phyloP scores from a whole-genome alignment of 2,888 invertebrate species.

The Clunio marinus region DNA sequence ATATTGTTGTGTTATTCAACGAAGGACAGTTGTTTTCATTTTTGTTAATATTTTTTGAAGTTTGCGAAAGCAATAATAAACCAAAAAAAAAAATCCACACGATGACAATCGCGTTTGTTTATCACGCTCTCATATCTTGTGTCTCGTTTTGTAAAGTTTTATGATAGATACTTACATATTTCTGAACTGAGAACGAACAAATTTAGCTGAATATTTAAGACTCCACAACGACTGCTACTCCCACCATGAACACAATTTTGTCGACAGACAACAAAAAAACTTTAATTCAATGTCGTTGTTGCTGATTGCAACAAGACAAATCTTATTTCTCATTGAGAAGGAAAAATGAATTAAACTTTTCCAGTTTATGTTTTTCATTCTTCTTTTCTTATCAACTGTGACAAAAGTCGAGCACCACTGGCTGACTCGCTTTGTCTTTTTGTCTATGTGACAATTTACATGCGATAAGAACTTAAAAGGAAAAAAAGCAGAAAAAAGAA shows the following conservation, averaged over 20 bases:
- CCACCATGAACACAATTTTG: not conserved
- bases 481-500: not conserved
- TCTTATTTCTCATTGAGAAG: not conserved
- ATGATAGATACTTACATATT: no score
- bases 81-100: not conserved
- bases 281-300: not conserved
- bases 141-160: not conserved
- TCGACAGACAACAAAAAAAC: not conserved
- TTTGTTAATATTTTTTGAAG: not conserved
- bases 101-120: constrained; percentile 28
- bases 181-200: not conserved
- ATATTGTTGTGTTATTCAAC: no score
- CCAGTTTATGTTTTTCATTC: no score
- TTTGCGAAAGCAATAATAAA: not conserved
- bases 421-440: no score
- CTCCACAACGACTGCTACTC: no score
- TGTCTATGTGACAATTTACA: no score
- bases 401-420: no score
- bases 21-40: not conserved
- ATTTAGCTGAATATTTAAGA: not conserved
- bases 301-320: not conserved
- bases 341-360: not conserved
- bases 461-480: no score
- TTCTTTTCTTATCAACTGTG: not conserved
- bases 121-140: not conserved